Base-by-base conservation (phyloP, 2,888 invertebrate species). In the Tetragonula carbonaria region DNA sequence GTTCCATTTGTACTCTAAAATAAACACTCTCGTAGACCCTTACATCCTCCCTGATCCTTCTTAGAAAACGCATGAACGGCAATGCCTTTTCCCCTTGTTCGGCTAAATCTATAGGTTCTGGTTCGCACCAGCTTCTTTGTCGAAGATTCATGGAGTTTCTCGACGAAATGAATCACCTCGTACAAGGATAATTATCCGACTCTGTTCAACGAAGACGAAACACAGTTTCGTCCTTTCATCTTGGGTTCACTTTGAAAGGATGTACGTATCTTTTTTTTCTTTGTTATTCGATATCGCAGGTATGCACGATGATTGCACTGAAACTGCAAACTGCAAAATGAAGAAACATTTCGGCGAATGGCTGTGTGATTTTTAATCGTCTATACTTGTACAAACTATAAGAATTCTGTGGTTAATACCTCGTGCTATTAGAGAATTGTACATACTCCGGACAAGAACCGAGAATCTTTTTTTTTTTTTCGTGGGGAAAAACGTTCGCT, bases 21-120 rank as follows among this genome's bases (percentile, higher is more conserved):
- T 85, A 87, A 88, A 86, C 83, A 86, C 77, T 82, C 84, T 81
- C 78, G 21, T 68, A 14, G 67, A 28, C 57, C 73, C 80, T 78
- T 74, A 63, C 82, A 45, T 51, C 57, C 78, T 63, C n/a, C 57
- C 79, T 71, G 79, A 84, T 66, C 83, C 87, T 85, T 79, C 84
- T 76, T 23, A 8, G 70, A 74, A 80, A 63, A 65, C 33, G 13
- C 18, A 57, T 74, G 45, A 21, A 74, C 62, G 84, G 68, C 53
- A 21, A 80, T 78, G 77, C 59, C 38, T 21, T 45, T 63, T 71
- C 28, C 70, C 62, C 55, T 72, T 16, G 14, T 38, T 33, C 62
- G 38, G 23, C 23, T 23, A 67, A 71, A 74, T 28, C 78, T 70
- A 18, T 28, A 55, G 45, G 75, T 80, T 68, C 59, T 71, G 65